Evolutionary conservation across 2,797 vertebrate species (phyloP), one percentile per base, ranked within the genome.

Genomic region (Sebastes matsubarae): DNA sequence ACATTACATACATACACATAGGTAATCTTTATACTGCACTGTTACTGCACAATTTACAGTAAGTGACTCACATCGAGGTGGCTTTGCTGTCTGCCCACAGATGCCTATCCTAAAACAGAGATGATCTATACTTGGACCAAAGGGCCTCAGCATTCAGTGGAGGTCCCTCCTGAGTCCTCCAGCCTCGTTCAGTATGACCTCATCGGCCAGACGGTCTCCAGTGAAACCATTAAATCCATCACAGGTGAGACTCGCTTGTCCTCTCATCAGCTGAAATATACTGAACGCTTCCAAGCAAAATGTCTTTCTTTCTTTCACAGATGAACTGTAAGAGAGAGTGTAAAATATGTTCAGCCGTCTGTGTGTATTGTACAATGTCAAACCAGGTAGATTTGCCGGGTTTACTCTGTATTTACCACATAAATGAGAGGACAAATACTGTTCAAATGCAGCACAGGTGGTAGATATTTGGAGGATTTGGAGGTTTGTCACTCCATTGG

Each of bases 71-170:
- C 12, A 13, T 54, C 5, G 7, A 13, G 54, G 16, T 68, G 75
- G 30, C 63, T 83, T 32, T 79, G 72, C 75, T 76, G 20, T 84
- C 64, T 87, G 32, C 80, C 79, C 63, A 82, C 95, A 99, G 98
- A 99, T 95, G 98, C 98, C 30, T 99, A 99, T 90, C 98, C 98
- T 14, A 99, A 97, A 95, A 99, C 97, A 60, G 98, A 99, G 95
- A 97, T 99, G 96, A 97, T 99, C 93, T 99, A 99, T 88, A 99
- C 97, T 1, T 99, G 98, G 98, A 99, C 97, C 82, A 99, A 99
- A 96, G 98, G 98, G 68, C 98, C 98, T 0, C 90, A 98, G 92
- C 95, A 98, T 78, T 99, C 98, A 22, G 98, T 99, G 90, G 98
- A 99, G 94, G 98, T 99, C 60, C 98, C 98, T 32, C 95, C 97